A percentile compares a stretch with the other conserved stretches of the same genome.
Conservation (phyloP, 2,797 vertebrate genomes). For the Limosa lapponica region DNA sequence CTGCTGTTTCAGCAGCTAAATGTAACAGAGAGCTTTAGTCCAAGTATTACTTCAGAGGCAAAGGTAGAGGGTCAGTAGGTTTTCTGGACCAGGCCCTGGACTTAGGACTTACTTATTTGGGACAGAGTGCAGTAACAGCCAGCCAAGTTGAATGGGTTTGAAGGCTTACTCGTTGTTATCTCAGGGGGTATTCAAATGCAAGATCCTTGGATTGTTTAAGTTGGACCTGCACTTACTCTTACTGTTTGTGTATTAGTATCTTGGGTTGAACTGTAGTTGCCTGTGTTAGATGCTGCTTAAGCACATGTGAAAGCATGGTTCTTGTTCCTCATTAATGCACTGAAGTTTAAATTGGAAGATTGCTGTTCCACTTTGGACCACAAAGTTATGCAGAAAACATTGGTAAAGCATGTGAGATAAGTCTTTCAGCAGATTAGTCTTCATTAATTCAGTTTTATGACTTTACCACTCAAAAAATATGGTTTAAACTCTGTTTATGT, state of each 20-base stretch:
- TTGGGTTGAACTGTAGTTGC: neutral
- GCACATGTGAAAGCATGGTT: neutral
- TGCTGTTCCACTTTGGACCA: neutral
- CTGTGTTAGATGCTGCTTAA: neutral
- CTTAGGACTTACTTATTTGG: neutral
- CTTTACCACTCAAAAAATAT: neutral
- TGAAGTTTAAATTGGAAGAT: neutral
- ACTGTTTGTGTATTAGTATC: neutral
- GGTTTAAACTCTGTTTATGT: neutral
- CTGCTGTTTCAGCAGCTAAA: neutral
- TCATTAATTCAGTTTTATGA: neutral
- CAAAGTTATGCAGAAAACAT: neutral
- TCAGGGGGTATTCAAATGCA: neutral
- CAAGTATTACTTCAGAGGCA: neutral
- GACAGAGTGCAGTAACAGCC: neutral
- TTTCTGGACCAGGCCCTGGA: neutral
- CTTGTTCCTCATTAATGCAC: neutral
- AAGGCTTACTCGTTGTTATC: neutral
- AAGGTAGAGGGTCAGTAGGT: neutral
- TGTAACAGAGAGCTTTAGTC: neutral
- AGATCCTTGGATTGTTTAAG: neutral
- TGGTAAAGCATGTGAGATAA: neutral
- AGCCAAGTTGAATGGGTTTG: neutral
- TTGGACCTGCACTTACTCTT: neutral
- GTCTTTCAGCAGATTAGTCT: neutral